These are phyloP conservation scores for Rhinolophus ferrumequinum DNA, from an alignment of 2,113 vertebrate species.

Conservation along the genomic window DNA sequence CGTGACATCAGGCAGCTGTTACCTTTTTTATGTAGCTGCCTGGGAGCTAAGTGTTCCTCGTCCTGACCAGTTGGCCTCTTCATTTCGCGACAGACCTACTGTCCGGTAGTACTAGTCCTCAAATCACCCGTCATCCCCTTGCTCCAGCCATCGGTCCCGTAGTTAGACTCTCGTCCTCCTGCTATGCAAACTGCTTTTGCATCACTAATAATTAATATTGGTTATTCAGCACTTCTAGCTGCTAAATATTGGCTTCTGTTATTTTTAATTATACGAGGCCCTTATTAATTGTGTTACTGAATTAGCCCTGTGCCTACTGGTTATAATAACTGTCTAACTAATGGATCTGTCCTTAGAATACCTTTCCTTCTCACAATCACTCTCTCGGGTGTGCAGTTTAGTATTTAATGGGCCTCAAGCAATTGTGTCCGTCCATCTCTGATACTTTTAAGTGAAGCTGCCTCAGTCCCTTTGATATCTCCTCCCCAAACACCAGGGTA, in stretches of 20 bases:
- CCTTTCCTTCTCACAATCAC: not conserved
- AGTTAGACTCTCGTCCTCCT: not conserved
- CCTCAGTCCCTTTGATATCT: not conserved
- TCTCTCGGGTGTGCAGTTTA: not conserved
- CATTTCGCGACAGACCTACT: not conserved
- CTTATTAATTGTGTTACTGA: conserved; percentile 65
- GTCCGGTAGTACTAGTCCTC: not conserved
- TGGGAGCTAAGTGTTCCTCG: not conserved
- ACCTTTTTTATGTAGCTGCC: not conserved
- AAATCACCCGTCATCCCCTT: too few relatives aligned
- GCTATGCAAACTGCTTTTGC: not conserved
- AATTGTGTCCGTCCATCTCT: not conserved
- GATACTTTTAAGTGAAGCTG: not conserved
- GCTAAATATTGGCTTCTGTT: conserved; percentile 65
- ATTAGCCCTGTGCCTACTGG: conserved; percentile 23
- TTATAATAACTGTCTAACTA: not conserved
- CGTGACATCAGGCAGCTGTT: not conserved
- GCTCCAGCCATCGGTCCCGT: not conserved
- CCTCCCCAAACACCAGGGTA: not conserved
- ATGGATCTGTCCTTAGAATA: conserved; percentile 17
- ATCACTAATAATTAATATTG: conserved; percentile 57
- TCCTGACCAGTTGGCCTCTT: conserved; percentile 13
- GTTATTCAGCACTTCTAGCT: conserved; percentile 9
- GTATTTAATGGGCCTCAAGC: not conserved
- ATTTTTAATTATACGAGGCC: conserved; percentile 59